These are phyloP conservation scores for Cyrtonyx montezumae DNA, from an alignment of 2,113 vertebrate genomes.

Conservation along the genomic window DNA sequence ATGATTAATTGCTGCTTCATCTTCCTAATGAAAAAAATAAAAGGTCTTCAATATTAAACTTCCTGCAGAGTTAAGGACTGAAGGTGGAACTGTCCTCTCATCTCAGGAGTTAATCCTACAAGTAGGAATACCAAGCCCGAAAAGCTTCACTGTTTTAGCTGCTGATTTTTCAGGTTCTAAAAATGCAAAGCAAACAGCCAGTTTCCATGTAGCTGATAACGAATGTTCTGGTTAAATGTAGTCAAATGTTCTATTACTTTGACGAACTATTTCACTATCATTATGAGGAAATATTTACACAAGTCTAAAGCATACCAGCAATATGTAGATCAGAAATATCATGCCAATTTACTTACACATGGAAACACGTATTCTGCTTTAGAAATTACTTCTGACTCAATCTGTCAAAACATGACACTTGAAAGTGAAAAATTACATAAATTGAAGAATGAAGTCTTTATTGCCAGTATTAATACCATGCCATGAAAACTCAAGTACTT, in stretches of 20 bases:
- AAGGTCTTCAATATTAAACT: background rate
- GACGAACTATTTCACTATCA: background rate
- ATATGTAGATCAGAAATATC: background rate
- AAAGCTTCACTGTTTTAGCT: background rate
- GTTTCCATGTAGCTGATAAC: background rate
- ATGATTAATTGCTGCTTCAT: background rate
- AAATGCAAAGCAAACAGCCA: background rate
- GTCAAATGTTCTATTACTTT: background rate
- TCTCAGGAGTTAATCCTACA: background rate
- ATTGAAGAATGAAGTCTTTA: background rate
- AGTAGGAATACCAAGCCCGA: background rate
- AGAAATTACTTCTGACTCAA: slow-evolving; percentile 47
- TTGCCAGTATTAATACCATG: background rate
- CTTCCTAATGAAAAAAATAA: background rate
- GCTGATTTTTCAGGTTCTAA: background rate
- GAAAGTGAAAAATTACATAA: slow-evolving; percentile 1
- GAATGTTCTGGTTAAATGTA: background rate
- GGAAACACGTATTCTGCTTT: background rate
- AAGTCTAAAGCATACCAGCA: background rate
- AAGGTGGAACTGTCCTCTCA: background rate
- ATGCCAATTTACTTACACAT: slow-evolving; percentile 19
- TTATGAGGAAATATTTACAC: background rate
- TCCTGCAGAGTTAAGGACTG: background rate
- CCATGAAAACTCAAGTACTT: background rate
- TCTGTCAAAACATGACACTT: slow-evolving; percentile 58